Evolutionary conservation across 2,113 vertebrate genomes (phyloP).

Genomic region (Saguinus imperator): DNA sequence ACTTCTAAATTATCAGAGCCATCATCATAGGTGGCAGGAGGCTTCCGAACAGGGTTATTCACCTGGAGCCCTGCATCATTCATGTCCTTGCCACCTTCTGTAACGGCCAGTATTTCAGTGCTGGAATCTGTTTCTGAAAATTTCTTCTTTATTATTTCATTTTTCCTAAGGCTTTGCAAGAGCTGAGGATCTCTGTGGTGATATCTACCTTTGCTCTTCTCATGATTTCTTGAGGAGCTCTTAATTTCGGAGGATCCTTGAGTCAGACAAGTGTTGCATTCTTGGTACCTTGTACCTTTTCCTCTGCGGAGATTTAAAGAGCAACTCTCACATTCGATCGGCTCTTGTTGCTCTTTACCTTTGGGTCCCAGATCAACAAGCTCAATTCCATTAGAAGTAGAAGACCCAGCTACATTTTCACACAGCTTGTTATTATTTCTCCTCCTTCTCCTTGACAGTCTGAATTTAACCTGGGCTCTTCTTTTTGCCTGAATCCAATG

Average conservation of each 20-base stretch:
- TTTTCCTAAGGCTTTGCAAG: conserved; percentile 75
- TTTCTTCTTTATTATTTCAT: conserved; percentile 76
- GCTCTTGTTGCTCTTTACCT: conserved; percentile 75
- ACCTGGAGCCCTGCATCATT: conserved; percentile 35
- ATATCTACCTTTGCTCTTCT: conserved; percentile 69
- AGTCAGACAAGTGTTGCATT: conserved; percentile 56
- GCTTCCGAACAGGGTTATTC: conserved; percentile 67
- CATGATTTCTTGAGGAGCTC: conserved; percentile 67
- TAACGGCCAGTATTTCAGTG: conserved; percentile 78
- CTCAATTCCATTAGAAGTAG: conserved; percentile 79
- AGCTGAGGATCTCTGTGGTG: conserved; percentile 59
- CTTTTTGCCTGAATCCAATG: conserved; percentile 88
- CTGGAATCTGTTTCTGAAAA: conserved; percentile 85
- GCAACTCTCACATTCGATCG: conserved; percentile 55
- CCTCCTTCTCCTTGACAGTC: conserved; percentile 81
- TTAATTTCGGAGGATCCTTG: conserved; percentile 73
- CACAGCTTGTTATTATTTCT: conserved; percentile 81
- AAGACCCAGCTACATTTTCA: conserved; percentile 71
- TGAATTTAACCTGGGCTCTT: conserved; percentile 89
- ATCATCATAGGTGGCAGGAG: conserved; percentile 83
- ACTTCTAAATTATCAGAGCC: conserved; percentile 88
- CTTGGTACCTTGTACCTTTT: conserved; percentile 73
- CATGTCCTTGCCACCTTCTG: conserved; percentile 39
- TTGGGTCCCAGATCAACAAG: conserved; percentile 83
- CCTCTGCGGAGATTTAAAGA: conserved; percentile 76